These are phyloP conservation scores for Lampropteryx suffumata DNA, from an alignment of 2,888 invertebrate species.

Conservation along the genomic window DNA sequence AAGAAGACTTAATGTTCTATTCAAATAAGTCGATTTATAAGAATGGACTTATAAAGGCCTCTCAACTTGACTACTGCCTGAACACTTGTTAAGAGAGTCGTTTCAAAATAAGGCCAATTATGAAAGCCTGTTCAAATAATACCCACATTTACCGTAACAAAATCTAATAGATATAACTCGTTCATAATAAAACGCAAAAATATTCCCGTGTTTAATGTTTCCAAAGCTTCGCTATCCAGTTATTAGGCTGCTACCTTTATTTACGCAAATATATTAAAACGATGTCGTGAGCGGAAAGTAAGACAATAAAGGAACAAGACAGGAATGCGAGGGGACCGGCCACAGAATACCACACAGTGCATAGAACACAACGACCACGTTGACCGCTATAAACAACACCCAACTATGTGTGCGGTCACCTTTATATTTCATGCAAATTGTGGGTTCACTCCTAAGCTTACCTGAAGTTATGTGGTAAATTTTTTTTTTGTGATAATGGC, in stretches of 20 bases:
- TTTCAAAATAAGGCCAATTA: no score
- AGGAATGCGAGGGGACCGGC: constrained; percentile 62
- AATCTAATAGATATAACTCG: neutral
- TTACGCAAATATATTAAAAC: constrained; percentile 66
- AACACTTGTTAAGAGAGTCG: no score
- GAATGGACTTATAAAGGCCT: no score
- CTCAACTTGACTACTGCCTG: no score
- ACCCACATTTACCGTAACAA: no score
- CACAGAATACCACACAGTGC: constrained; percentile 38
- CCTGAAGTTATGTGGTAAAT: neutral
- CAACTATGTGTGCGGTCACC: constrained; percentile 79
- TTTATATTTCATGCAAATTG: constrained; percentile 82
- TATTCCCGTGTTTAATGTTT: neutral
- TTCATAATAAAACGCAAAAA: neutral
- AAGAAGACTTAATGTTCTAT: no score
- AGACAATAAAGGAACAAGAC: constrained; percentile 78
- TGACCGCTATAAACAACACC: constrained; percentile 79
- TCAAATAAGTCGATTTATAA: no score
- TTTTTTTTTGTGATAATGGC: no score
- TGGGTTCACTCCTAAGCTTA: constrained; percentile 33
- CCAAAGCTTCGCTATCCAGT: constrained; percentile 8
- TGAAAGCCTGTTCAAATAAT: no score
- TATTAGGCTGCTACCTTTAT: constrained; percentile 44
- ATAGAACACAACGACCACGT: constrained; percentile 58
- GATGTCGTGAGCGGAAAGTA: constrained; percentile 75